Conservation (phyloP, 1,140 invertebrate genomes). For the Caenorhabditis briggsae region DNA sequence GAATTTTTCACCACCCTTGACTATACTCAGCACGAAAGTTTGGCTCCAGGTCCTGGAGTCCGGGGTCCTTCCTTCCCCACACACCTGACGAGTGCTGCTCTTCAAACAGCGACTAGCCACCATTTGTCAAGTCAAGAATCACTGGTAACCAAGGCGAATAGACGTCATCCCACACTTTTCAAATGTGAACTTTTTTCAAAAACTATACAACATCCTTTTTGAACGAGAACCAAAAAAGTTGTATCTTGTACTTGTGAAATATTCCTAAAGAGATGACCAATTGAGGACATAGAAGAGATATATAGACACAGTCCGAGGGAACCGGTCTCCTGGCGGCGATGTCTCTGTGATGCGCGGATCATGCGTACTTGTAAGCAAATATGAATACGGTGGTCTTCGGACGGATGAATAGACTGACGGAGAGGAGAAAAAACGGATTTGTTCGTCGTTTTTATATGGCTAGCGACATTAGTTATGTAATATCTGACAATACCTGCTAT, state of each 20-base stretch:
- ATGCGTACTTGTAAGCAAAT: slow-evolving; percentile 55
- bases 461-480: slow-evolving; percentile 2
- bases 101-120: not conserved
- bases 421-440: slow-evolving; percentile 11
- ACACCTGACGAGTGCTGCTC: not conserved
- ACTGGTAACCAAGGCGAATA: not conserved
- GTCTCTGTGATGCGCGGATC: slow-evolving; percentile 36
- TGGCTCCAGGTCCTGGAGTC: too few species aligned
- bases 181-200: not conserved
- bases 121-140: not conserved
- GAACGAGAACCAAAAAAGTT: too few species aligned
- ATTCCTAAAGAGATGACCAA: not conserved
- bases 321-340: not conserved
- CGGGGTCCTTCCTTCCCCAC: too few species aligned
- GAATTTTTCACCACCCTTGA: too few species aligned
- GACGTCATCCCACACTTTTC: not conserved
- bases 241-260: not conserved
- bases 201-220: slow-evolving; percentile 17
- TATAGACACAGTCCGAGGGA: not conserved
- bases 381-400: not conserved
- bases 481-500: not conserved
- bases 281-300: not conserved
- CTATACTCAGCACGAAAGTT: too few species aligned
- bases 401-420: not conserved
- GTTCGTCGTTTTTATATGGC: slow-evolving; percentile 14